Evolutionary conservation across 2,888 invertebrate species (phyloP), one percentile per base, ranked within the genome.

Genomic region (Drosophila falleni): DNA sequence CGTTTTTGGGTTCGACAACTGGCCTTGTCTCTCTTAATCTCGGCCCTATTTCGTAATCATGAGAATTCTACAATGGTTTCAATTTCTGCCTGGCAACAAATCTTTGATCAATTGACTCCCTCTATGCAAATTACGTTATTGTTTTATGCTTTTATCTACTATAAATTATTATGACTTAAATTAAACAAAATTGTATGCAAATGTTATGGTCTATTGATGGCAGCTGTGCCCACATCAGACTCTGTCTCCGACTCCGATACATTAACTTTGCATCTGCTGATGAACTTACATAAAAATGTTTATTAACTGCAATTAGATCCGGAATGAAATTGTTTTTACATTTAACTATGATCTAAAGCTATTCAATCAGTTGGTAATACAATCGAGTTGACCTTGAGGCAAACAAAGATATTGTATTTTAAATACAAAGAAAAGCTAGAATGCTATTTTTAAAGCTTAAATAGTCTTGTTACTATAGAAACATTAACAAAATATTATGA

Each of bases 111-210:
- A 8, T 44, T 35, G 5, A 23, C 35, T 47, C 19, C 13, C 13
- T 39, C 8, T 9, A 87, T 83, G 87, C 87, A 80, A 84, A 84
- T 84, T 15, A 46, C 62, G 63, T 67, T 37, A 87, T 87, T 84
- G 82, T 87, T 79, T 81, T 71, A 75, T 78, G 71, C 50, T 66
- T 65, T 50, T 31, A 63, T 65, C 55, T 44, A 63, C 61, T 71
- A 67, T 56, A 50, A 75, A 41, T 68, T 23, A 50, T 23, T 68
- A 76, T 75, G 58, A 50, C 68, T 68, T 8, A 23, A 62, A 29
- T 16, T 33, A 10, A 44, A 44, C 10, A 46, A 81, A 74, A 70
- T 79, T 67, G 42, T 76, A 86, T 83, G 87, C 70, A 60, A 74
- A 86, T 83, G 79, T 74, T 68, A 78, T 76, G 70, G 44, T 46